A percentile compares a stretch with the other conserved stretches of the same genome.
Conservation (phyloP, 2,888 invertebrate species). For the Holacanthella duospinosa region DNA sequence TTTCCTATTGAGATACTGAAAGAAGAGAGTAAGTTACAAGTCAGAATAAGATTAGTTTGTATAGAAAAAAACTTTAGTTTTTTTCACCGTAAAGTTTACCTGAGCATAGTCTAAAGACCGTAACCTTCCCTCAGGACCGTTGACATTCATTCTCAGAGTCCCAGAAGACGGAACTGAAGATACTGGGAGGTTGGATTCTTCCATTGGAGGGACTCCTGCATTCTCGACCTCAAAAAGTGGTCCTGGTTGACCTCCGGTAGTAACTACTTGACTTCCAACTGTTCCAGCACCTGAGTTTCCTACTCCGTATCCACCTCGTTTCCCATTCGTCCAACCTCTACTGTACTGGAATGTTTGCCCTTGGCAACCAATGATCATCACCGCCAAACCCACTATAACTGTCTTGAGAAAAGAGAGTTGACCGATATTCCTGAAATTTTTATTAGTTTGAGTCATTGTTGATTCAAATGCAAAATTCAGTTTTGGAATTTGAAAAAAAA, state of each 20-base stretch:
- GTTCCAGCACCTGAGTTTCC: not conserved
- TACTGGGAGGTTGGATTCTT: conserved; percentile 11
- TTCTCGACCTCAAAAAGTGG: conserved; percentile 14
- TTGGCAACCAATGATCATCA: conserved; percentile 45
- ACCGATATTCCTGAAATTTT: conserved; percentile 6
- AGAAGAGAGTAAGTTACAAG: not conserved
- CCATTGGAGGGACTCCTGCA: conserved; percentile 7
- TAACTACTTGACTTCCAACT: not conserved
- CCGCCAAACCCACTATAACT: conserved; percentile 42
- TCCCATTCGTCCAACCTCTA: conserved; percentile 63
- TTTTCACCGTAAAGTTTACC: conserved; percentile 13
- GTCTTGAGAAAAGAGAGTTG: conserved; percentile 16
- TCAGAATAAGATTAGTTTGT: not conserved
- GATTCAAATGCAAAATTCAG: too few species aligned
- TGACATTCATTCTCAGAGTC: not conserved
- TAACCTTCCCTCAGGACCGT: conserved; percentile 23
- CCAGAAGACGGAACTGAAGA: conserved; percentile 16
- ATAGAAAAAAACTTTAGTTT: not conserved
- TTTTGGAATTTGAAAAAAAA: too few species aligned
- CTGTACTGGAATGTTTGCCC: conserved; percentile 69
- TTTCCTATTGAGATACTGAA: conserved; percentile 26
- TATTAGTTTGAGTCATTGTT: too few species aligned
- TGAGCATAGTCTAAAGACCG: conserved; percentile 28
- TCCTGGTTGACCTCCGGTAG: conserved; percentile 5
- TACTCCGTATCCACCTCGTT: conserved; percentile 20